phyloP scores from a whole-genome alignment of 2,113 vertebrate genomes.

The Ramphastos sulfuratus region DNA sequence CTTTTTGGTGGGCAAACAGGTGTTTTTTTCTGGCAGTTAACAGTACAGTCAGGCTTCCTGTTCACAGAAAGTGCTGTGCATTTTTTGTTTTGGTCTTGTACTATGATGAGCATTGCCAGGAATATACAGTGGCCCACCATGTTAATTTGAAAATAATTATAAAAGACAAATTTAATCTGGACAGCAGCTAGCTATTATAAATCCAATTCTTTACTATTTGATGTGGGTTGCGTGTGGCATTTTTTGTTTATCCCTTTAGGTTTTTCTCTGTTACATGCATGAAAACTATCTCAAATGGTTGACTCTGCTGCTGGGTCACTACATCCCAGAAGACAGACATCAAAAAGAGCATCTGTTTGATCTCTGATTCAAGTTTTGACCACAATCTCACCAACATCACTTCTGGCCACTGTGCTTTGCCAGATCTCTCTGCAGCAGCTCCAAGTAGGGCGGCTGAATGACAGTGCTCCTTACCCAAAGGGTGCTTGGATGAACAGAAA shows the following conservation, averaged over 20 bases:
- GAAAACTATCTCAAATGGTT: background rate
- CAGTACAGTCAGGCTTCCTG: background rate
- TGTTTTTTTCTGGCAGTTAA: background rate
- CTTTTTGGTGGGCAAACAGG: background rate
- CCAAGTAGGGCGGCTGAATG: background rate
- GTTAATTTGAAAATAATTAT: accelerated
- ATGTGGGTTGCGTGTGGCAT: background rate
- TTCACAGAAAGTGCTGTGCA: background rate
- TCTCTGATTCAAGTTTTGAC: background rate
- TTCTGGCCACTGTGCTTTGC: background rate
- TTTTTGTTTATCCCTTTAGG: background rate
- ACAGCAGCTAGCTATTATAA: background rate
- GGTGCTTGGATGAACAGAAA: background rate
- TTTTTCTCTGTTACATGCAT: background rate
- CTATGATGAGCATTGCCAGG: background rate
- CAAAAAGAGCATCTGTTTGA: background rate
- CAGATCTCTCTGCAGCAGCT: background rate
- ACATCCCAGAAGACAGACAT: background rate
- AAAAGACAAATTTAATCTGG: background rate
- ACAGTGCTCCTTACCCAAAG: background rate
- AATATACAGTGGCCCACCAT: background rate
- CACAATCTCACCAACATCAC: background rate
- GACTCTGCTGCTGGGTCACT: background rate
- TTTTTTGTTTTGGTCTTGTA: background rate
- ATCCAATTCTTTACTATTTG: background rate